A percentile compares a stretch with the other conserved stretches of the same genome.
Evolutionary conservation across 1,140 invertebrate species (phyloP).

Genomic region (Leptinotarsa defecta): DNA sequence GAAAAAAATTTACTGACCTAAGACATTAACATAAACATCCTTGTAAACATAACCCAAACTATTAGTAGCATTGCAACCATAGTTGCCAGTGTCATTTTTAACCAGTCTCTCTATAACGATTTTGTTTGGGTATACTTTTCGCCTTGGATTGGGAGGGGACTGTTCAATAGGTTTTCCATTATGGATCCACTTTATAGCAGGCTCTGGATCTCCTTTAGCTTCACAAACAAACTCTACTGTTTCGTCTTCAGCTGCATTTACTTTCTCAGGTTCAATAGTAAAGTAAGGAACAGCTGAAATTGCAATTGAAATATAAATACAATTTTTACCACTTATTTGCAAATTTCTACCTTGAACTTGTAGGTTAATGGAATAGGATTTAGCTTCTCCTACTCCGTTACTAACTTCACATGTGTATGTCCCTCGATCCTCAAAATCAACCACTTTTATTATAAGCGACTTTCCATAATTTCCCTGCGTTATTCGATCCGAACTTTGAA

Average conservation of each 20-base stretch:
- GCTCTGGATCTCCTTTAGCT: conserved; percentile 85
- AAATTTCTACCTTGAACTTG: conserved; percentile 68
- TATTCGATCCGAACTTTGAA: conserved; percentile 74
- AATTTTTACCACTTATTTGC: not conserved
- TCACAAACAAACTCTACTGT: conserved; percentile 84
- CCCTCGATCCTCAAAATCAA: conserved; percentile 85
- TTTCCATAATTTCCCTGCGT: conserved; percentile 90
- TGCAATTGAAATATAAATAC: not conserved
- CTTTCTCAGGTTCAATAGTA: conserved; percentile 85
- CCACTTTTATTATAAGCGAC: conserved; percentile 83
- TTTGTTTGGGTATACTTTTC: conserved; percentile 70
- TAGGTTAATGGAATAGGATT: conserved; percentile 83
- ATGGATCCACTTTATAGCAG: conserved; percentile 94
- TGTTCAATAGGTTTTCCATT: conserved; percentile 89
- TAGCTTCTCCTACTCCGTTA: conserved; percentile 83
- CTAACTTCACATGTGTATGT: conserved; percentile 88
- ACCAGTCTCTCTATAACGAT: conserved; percentile 82
- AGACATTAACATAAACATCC: conserved; percentile 96
- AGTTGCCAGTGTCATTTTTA: conserved; percentile 94
- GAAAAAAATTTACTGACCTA: conserved; percentile 62
- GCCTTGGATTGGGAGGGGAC: conserved; percentile 74
- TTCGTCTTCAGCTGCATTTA: conserved; percentile 90
- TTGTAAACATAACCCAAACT: conserved; percentile 97
- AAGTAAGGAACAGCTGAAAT: conserved; percentile 86
- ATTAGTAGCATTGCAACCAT: conserved; percentile 98